Percentiles rank a stretch among this genome's conserved stretches.
Evolutionary conservation across 2,113 vertebrate species (phyloP).

Genomic region (Stigmatopora nigra): DNA sequence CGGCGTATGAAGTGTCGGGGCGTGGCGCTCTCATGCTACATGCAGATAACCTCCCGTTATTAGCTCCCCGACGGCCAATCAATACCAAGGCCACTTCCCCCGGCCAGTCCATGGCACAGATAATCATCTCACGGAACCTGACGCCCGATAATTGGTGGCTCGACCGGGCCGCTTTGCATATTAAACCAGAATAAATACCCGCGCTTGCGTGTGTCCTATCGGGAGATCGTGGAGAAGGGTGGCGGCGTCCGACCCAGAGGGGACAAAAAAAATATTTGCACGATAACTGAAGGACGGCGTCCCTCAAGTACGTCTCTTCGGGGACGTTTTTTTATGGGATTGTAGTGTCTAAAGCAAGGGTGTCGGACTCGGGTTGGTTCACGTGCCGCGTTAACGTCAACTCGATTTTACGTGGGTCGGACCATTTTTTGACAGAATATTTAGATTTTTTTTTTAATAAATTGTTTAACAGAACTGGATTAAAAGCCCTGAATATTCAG

Average conservation of each 20-base stretch:
- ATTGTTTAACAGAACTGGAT: too few species aligned
- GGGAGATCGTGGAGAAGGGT: slow-evolving; percentile 63
- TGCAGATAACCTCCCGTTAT: slow-evolving; percentile 79
- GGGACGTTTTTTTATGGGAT: slow-evolving; percentile 57
- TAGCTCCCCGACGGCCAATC: slow-evolving; percentile 76
- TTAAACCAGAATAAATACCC: slow-evolving; percentile 61
- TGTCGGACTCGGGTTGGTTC: too few species aligned
- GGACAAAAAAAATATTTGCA: slow-evolving; percentile 34
- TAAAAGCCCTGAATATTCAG: too few species aligned
- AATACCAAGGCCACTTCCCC: slow-evolving; percentile 74
- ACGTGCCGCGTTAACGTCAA: too few species aligned
- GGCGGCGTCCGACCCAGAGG: slow-evolving; percentile 39
- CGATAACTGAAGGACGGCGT: slow-evolving; percentile 50
- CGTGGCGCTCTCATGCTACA: slow-evolving; percentile 68
- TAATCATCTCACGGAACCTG: slow-evolving; percentile 72
- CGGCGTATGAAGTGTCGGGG: slow-evolving; percentile 58
- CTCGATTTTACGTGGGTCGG: too few species aligned
- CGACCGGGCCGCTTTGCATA: slow-evolving; percentile 71
- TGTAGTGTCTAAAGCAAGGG: too few species aligned
- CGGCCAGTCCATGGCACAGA: slow-evolving; percentile 68
- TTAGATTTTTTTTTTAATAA: too few species aligned
- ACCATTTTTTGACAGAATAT: too few species aligned
- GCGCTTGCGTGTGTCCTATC: slow-evolving; percentile 46
- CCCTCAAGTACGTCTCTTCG: slow-evolving; percentile 63
- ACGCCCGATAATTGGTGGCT: slow-evolving; percentile 69